phyloP scores from a whole-genome alignment of 1,140 invertebrate species.

The Condylostylus longicornis region DNA sequence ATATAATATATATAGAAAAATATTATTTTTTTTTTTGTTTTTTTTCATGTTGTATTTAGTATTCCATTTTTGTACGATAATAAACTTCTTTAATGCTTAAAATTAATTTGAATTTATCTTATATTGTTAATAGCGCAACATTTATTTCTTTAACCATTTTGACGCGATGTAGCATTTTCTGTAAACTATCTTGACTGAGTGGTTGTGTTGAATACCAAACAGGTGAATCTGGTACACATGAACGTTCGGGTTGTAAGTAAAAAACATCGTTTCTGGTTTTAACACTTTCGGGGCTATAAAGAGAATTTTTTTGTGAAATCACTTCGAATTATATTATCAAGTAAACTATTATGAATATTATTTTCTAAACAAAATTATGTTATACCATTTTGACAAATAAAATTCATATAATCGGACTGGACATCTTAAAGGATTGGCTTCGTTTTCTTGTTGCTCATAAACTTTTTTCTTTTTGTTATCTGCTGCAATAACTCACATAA shows the following conservation, averaged over 20 bases:
- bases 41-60: too few relatives aligned
- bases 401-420: constrained; percentile 92
- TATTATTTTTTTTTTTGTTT: too few relatives aligned
- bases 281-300: constrained; percentile 72
- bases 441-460: constrained; percentile 84
- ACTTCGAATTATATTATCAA: constrained; percentile 4
- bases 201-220: constrained; percentile 87
- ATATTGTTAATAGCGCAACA: constrained; percentile 59
- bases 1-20: too few relatives aligned
- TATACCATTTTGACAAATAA: constrained; percentile 89
- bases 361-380: too few relatives aligned
- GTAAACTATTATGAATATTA: constrained; percentile 8
- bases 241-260: constrained; percentile 79
- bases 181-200: constrained; percentile 58
- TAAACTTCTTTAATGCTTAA: too few relatives aligned
- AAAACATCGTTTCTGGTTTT: constrained; percentile 84
- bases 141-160: constrained; percentile 83
- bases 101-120: too few relatives aligned
- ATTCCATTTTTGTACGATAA: too few relatives aligned
- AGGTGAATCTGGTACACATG: constrained; percentile 84
- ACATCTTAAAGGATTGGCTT: constrained; percentile 80
- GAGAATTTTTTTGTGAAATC: too few relatives aligned
- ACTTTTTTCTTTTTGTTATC: constrained; percentile 69
- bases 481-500: too few relatives aligned
- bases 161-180: constrained; percentile 81